phyloP scores from a whole-genome alignment of 2,888 invertebrate species.

The Mesorhabditis spiculigera region DNA sequence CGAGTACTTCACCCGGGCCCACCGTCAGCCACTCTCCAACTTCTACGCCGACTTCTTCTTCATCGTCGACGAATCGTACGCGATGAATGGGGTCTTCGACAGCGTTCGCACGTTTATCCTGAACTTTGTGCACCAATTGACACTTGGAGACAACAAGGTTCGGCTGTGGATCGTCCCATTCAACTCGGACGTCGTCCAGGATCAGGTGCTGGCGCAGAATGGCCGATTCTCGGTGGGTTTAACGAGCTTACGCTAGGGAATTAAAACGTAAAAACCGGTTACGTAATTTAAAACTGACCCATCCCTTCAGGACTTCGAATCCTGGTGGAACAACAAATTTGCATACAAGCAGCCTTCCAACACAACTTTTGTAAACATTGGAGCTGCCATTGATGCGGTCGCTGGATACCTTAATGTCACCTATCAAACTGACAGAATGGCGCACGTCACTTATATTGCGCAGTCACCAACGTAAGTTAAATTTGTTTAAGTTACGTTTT shows the following conservation, averaged over 20 bases:
- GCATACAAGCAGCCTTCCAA: not conserved
- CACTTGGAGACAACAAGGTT: not conserved
- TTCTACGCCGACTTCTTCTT: conserved; percentile 5
- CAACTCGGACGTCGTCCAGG: not conserved
- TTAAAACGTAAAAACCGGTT: too few species aligned
- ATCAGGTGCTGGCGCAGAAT: not conserved
- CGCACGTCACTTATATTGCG: not conserved
- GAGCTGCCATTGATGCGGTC: conserved; percentile 6
- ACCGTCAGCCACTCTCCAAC: not conserved
- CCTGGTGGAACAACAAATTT: not conserved
- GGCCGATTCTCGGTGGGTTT: too few species aligned
- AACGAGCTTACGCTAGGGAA: too few species aligned
- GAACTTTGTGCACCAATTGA: not conserved
- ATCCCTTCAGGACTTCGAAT: not conserved
- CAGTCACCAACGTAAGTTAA: not conserved
- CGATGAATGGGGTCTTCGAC: not conserved
- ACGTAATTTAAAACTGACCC: not conserved
- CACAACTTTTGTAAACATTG: not conserved
- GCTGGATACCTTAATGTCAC: not conserved
- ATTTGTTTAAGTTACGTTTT: not conserved
- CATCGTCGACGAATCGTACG: not conserved
- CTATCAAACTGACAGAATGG: not conserved
- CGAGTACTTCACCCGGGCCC: not conserved
- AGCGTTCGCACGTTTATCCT: not conserved
- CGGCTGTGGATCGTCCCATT: not conserved